Base-by-base conservation (phyloP, 2,113 vertebrate species). In the Lophius piscatorius region DNA sequence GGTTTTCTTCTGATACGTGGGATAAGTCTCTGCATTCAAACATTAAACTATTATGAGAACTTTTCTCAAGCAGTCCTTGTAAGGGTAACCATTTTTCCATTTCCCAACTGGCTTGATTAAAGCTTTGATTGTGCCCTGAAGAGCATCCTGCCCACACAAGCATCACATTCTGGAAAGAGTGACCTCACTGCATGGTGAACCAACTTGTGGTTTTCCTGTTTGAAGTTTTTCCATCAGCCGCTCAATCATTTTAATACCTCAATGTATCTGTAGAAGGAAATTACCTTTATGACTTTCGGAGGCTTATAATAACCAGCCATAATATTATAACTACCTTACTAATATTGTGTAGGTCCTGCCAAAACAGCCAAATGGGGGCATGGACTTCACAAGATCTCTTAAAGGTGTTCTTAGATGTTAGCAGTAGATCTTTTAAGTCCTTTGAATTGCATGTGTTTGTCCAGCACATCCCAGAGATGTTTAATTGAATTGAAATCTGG, bases 31-130 rank as follows among this genome's bases (percentile, higher is more conserved):
- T 33, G 10, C 46, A 62, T 68, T 58, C 38, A 56, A 57, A 61
- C 29, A 39, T 69, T 48, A 54, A 50, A 63, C 82, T 86, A 86
- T 87, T 90, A 85, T 80, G 48, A 83, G 60, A 78, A 72, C 36
- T 41, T 51, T 52, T 50, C 70, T 50, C 71, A 74, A 83, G 60
- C 48, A 13, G 61, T 64, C 74, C 72, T 75, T 77, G 52, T 71
- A 84, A 85, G 63, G 66, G 47, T 63, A 86, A 59, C 40, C 40
- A 46, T 33, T 82, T 81, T 81, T 81, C 78, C 63, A 78, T 76
- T 84, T 46, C 41, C 59, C 45, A 70, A 59, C 48, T 51, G 63
- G 24, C 57, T 63, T 24, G 0, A 26, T 17, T 39, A 12, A 68
- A 55, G 26, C 59, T 76, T 54, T 38, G 63, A 70, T 45, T 13